phyloP scores from a whole-genome alignment of 2,113 vertebrate genomes.

The Lichenostomus cassidix region DNA sequence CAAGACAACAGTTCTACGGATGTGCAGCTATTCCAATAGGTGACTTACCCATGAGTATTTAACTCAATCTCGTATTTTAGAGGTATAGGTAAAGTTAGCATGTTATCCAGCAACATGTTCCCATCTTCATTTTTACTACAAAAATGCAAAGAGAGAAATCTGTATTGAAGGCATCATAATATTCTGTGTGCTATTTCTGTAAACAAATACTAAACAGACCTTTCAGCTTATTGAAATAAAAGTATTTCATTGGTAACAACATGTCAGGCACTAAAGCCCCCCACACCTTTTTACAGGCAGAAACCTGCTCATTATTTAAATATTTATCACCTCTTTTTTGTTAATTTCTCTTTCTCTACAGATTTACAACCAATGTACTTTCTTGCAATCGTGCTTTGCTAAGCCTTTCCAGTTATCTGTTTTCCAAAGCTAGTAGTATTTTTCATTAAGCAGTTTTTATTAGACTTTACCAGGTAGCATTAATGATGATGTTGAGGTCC shows the following conservation, averaged over 20 bases:
- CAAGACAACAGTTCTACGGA: neutral
- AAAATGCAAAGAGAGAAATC: neutral
- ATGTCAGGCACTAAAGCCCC: neutral
- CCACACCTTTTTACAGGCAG: neutral
- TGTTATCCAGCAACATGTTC: slow-evolving; percentile 76
- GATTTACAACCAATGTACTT: neutral
- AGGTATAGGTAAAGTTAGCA: slow-evolving; percentile 73
- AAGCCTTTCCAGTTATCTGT: neutral
- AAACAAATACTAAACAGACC: neutral
- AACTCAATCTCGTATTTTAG: slow-evolving; percentile 86
- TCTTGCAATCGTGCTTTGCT: neutral
- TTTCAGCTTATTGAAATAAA: neutral
- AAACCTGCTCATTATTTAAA: slow-evolving; percentile 8
- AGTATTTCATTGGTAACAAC: neutral
- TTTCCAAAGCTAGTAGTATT: neutral
- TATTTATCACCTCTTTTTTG: neutral
- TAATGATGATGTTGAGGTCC: slow-evolving; percentile 80
- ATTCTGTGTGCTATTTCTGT: neutral
- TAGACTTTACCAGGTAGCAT: slow-evolving; percentile 81
- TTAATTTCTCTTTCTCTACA: neutral
- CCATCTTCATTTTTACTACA: slow-evolving; percentile 83
- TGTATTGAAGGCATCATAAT: neutral
- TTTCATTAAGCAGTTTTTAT: neutral
- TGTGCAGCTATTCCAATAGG: neutral
- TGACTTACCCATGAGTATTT: slow-evolving; percentile 85